Evolutionary conservation across 2,888 invertebrate genomes (phyloP), one percentile per base, ranked within the genome.

Genomic region (Sthenelais limicola): DNA sequence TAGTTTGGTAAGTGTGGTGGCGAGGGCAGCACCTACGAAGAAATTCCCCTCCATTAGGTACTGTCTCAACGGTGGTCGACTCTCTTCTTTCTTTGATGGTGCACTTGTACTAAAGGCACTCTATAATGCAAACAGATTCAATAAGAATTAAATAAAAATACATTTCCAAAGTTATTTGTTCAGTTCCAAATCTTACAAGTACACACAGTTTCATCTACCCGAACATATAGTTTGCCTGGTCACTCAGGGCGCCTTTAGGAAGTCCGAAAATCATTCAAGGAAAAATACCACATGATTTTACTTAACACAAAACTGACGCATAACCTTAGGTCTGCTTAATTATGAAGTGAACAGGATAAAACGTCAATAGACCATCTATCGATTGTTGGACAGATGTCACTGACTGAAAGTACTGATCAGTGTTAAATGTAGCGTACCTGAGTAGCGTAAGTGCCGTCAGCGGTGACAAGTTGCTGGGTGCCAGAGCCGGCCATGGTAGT

Each of bases 371-470:
- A n/a, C n/a, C n/a, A n/a, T n/a, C n/a, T n/a, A n/a, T n/a, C n/a
- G n/a, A n/a, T n/a, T n/a, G n/a, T n/a, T n/a, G n/a, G n/a, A n/a
- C n/a, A n/a, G n/a, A n/a, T n/a, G n/a, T n/a, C n/a, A n/a, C n/a
- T n/a, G n/a, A n/a, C n/a, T n/a, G n/a, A n/a, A n/a, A n/a, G n/a
- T n/a, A n/a, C n/a, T n/a, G n/a, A n/a, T n/a, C n/a, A n/a, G n/a
- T n/a, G n/a, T n/a, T 43, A 43, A 43, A 43, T 15, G 15, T 12
- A 43, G 15, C 15, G 9, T 43, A 15, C 12, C 12, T 15, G 43
- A 3, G 97, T 94, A 32, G 98, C 99, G 88, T 99, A 99, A 0
- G 98, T 98, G 26, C 99, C 99, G 90, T 99, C 99, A 43, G 98
- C 98, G 56, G 99, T 99, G 51, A 99, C 97, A 74, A 95, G 89